Base-by-base conservation (phyloP, 2,888 invertebrate species). In the Papilio gigon region DNA sequence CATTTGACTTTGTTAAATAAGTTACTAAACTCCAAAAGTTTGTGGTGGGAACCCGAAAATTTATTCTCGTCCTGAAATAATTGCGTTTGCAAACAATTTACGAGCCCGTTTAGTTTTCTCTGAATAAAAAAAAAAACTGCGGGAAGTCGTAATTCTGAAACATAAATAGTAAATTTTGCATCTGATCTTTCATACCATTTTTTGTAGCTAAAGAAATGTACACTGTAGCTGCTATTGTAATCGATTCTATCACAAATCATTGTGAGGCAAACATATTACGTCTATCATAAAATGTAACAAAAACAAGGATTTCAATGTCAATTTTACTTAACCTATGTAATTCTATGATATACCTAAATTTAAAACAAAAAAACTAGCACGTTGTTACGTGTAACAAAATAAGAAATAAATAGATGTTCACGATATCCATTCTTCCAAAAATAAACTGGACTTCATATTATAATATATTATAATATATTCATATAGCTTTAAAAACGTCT, bases 61-160 rank as follows among this genome's bases (percentile, higher is more conserved):
- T 65, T 62, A 65, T 22, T 61, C 58, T 58, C 62, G 56, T 58
- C 56, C 62, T 65, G 42, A 62, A 61, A 79, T 87, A 86, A 86
- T 87, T 86, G 83, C 83, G 79, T 87, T 88, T 78, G 71, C 75
- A 74, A 85, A 86, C 85, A 84, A 86, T 86, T 87, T 82, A 56
- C 61, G 47, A 56, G 65, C 22, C 50, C 27, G n/a, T 22, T 61
- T 65, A 61, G 47, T 68, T 60, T 58, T 63, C 22, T 40, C 12
- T 47, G 25, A 58, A 50, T 30, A 27, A 27, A 63, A 44, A 60
- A 60, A 50, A 44, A 35, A 53, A 53, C 25, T 40, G 40, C 30
- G 30, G 9, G 9, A 56, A 56, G 53, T n/a, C 17, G 30, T 56
- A n/a, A 56, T 56, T 53, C 30, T 53, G 30, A 53, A 53, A 53